Conservation (phyloP, 2,113 vertebrate genomes). For the Lonchura striata region DNA sequence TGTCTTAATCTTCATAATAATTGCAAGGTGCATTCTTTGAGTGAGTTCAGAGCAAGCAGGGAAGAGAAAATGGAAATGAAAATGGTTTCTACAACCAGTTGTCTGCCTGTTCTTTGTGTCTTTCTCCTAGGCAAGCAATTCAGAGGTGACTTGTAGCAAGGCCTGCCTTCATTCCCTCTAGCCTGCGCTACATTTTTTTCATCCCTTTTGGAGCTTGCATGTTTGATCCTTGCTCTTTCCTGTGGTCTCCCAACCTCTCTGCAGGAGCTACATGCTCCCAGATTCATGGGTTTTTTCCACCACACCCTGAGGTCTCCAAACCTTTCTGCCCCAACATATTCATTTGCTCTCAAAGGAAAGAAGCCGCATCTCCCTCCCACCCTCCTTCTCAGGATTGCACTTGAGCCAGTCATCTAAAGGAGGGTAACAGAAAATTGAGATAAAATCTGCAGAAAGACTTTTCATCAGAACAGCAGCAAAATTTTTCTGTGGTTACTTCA, state of each 20-base stretch:
- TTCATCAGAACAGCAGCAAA: background rate
- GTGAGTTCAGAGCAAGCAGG: background rate
- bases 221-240: conserved; percentile 8
- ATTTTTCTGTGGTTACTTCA: background rate
- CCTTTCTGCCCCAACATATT: background rate
- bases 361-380: background rate
- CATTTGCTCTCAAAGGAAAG: background rate
- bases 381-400: accelerated
- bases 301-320: background rate
- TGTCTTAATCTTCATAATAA: background rate
- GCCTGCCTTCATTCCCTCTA: background rate
- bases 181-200: background rate
- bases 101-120: background rate
- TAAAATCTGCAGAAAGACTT: background rate
- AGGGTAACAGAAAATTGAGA: background rate
- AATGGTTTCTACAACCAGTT: background rate
- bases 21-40: background rate
- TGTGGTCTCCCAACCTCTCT: background rate
- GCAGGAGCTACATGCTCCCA: background rate
- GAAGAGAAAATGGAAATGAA: background rate
- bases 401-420: background rate
- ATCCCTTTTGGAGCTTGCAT: background rate
- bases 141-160: background rate
- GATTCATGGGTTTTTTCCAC: background rate
- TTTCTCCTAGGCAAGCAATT: background rate